These are phyloP conservation scores for Toxotes jaculatrix DNA, from an alignment of 2,113 vertebrate species.

Conservation along the genomic window DNA sequence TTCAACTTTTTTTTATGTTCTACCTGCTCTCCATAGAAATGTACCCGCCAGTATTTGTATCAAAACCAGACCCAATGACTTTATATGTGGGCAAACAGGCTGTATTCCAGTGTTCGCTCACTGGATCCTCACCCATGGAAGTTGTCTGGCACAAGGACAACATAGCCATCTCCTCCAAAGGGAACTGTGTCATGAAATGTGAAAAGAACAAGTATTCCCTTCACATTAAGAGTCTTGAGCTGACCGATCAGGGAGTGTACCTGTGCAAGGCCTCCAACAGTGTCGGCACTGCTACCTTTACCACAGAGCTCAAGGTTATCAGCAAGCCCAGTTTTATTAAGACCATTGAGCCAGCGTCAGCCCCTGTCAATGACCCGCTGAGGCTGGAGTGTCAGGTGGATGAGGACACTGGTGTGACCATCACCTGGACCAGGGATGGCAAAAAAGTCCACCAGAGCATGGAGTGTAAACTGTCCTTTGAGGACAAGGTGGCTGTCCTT, in stretches of 20 bases:
- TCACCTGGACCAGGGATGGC: constrained; percentile 94
- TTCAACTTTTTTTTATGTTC: constrained; percentile 79
- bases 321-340: constrained; percentile 93
- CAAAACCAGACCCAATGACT: constrained; percentile 93
- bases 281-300: constrained; percentile 92
- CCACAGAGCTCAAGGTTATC: constrained; percentile 90
- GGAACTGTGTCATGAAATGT: constrained; percentile 86
- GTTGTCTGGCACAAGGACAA: constrained; percentile 96
- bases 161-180: constrained; percentile 86
- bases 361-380: constrained; percentile 90
- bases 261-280: constrained; percentile 97
- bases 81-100: constrained; percentile 94
- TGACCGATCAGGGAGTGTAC: constrained; percentile 90
- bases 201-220: constrained; percentile 92
- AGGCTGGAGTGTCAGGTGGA: constrained; percentile 95
- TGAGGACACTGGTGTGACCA: constrained; percentile 93
- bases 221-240: constrained; percentile 89
- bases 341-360: constrained; percentile 86
- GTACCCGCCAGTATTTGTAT: constrained; percentile 93
- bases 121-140: constrained; percentile 93
- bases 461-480: constrained; percentile 95
- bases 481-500: constrained; percentile 95
- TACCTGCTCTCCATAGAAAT: constrained; percentile 92
- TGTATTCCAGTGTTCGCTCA: constrained; percentile 91
- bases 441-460: constrained; percentile 93